These are phyloP conservation scores for Salvelinus alpinus DNA, from an alignment of 2,113 vertebrate genomes.

Conservation along the genomic window DNA sequence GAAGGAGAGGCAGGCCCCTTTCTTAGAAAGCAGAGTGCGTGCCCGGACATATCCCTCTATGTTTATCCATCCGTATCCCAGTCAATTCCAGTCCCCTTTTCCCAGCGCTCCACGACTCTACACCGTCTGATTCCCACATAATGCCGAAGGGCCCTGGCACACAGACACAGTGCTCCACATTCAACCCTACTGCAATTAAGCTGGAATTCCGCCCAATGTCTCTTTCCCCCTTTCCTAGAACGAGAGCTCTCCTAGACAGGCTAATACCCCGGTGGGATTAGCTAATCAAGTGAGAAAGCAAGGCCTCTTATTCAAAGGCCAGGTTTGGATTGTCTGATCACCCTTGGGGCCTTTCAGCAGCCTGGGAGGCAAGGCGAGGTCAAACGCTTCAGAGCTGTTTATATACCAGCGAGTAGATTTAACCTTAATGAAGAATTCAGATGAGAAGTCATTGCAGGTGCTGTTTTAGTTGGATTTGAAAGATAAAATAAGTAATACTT, in stretches of 20 bases:
- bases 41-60: conserved; percentile 59
- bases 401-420: too few relatives aligned
- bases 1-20: conserved; percentile 52
- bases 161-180: conserved; percentile 12
- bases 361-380: conserved; percentile 20
- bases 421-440: too few relatives aligned
- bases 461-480: too few relatives aligned
- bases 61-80: conserved; percentile 40
- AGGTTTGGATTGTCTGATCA: conserved; percentile 38
- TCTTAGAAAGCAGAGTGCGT: conserved; percentile 68
- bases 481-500: too few relatives aligned
- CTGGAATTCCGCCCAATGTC: conserved; percentile 23
- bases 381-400: conserved; percentile 24
- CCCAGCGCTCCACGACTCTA: background rate
- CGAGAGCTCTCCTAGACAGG: conserved; percentile 46
- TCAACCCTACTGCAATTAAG: conserved; percentile 38
- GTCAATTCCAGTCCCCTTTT: background rate
- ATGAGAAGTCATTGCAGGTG: too few relatives aligned
- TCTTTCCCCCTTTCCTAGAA: conserved; percentile 22
- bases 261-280: conserved; percentile 46
- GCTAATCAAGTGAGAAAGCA: conserved; percentile 52
- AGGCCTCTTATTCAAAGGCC: conserved; percentile 43
- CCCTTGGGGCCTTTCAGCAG: conserved; percentile 33
- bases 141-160: conserved; percentile 15
- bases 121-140: conserved; percentile 14